Evolutionary conservation across 2,888 invertebrate genomes (phyloP).

Genomic region (Drepana falcataria): DNA sequence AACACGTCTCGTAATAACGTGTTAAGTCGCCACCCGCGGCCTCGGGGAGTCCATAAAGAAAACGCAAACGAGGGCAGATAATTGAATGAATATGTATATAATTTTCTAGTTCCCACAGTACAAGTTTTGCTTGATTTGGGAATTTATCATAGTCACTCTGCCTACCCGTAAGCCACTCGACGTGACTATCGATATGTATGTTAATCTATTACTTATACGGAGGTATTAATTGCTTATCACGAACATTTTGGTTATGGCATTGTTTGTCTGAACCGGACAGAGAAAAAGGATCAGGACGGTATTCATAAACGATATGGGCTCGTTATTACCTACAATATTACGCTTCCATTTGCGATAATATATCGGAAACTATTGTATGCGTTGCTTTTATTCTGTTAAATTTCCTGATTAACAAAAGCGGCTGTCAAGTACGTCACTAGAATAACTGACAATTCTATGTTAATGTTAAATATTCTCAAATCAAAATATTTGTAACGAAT

Average conservation of each 20-base stretch:
- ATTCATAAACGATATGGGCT: background rate
- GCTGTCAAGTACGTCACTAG: no score
- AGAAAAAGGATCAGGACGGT: conserved; percentile 1
- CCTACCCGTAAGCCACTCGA: no score
- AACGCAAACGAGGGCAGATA: no score
- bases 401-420: background rate
- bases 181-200: conserved; percentile 8
- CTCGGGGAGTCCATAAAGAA: conserved; percentile 38
- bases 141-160: no score
- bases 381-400: background rate
- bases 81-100: no score
- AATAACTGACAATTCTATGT: no score
- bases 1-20: no score
- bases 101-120: no score
- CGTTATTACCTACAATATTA: background rate
- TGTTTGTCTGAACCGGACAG: conserved; percentile 12
- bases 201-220: conserved; percentile 18
- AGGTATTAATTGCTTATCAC: conserved; percentile 14
- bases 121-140: no score
- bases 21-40: background rate
- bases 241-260: conserved; percentile 14
- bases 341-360: background rate
- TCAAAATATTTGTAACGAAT: no score
- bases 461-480: no score
- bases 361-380: background rate